Base-by-base conservation (phyloP, 2,888 invertebrate species). In the Synanthedon myopaeformis region DNA sequence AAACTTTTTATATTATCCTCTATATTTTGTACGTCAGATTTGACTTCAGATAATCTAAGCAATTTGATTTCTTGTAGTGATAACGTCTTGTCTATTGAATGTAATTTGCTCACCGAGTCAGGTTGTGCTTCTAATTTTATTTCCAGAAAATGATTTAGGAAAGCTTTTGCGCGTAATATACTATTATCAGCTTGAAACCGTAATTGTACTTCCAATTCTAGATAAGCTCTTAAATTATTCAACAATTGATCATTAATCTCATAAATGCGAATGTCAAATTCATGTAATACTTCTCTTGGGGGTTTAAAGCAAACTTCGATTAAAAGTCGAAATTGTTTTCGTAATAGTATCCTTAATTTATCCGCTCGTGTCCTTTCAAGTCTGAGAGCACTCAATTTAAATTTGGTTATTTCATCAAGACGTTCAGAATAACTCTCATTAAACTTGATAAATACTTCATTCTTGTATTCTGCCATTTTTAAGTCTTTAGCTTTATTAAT, bases 161-260 rank as follows among this genome's bases (percentile, higher is more conserved):
- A 59, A 14, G 78, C 76, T 56, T 72, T 72, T 2, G 72, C 69
- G 54, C 58, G 63, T 10, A 69, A 55, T 14, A 76, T 53, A 51
- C 56, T 63, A 55, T 74, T 72, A 53, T 79, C 74, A 3, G 74
- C 72, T 55, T 80, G 72, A 42, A 64, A 57, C 28, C 66, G 68
- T 55, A 85, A 61, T 53, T 75, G 70, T 13, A 68, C 71, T 58
- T 79, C 80, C 49, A 85, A 60, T 54, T 83, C 79, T 2, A 61
- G 58, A 57, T 77, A 82, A 6, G 80, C 79, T 59, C 78, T 70
- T 8, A 57, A 66, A 58, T 86, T 86, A 61, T 81, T 81, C 19
- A 84, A 53, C 48, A 84, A 61, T 58, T 85, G 84, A 58, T 84
- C 80, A 62, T 85, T 85, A 4, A 80, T 69, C 53, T 76, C 77